Conservation (phyloP, 2,797 vertebrate genomes). For the Schizopygopsis pylzovi region DNA sequence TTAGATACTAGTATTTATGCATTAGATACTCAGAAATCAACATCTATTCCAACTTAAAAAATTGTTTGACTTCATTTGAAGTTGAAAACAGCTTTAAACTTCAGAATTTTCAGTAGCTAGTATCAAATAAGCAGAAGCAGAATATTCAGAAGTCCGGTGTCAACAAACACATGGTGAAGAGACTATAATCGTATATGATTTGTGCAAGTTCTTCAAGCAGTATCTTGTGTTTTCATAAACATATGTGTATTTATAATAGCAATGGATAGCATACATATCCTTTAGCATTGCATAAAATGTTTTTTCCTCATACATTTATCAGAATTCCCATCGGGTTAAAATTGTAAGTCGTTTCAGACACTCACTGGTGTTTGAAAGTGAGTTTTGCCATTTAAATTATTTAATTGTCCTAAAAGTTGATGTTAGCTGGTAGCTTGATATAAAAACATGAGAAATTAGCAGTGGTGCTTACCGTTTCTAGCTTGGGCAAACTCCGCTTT, state of each 20-base stretch:
- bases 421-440: neutral
- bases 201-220: neutral
- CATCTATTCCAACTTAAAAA: neutral
- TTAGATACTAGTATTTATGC: too few relatives aligned
- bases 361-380: neutral
- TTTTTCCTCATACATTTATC: too few relatives aligned
- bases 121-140: neutral
- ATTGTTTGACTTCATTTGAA: neutral
- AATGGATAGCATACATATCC: neutral
- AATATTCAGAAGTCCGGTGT: too few relatives aligned
- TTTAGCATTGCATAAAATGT: too few relatives aligned
- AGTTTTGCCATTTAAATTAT: too few relatives aligned
- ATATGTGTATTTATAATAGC: neutral
- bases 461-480: neutral
- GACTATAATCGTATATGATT: too few relatives aligned
- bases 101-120: neutral
- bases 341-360: neutral
- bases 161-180: too few relatives aligned
- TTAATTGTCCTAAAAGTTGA: neutral
- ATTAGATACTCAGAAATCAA: too few relatives aligned
- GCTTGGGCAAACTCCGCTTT: neutral
- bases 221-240: neutral
- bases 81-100: neutral
- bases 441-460: neutral
- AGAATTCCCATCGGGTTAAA: too few relatives aligned